A percentile compares a stretch with the other conserved stretches of the same genome.
These are phyloP conservation scores for Iphiclides podalirius DNA, from an alignment of 2,888 invertebrate genomes.

Conservation along the genomic window DNA sequence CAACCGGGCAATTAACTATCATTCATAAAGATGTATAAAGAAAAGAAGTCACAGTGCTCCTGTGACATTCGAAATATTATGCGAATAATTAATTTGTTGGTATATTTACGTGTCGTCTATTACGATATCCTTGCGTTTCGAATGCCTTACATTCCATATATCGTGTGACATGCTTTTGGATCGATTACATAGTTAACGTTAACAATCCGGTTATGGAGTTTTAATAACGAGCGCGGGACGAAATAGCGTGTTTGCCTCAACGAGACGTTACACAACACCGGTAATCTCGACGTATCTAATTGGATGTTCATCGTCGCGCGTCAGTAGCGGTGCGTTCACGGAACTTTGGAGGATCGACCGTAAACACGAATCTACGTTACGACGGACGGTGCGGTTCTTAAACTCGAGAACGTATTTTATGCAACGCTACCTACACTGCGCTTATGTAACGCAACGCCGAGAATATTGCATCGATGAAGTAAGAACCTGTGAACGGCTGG, in stretches of 20 bases:
- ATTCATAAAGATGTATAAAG: conserved; percentile 7
- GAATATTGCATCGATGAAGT: conserved; percentile 21
- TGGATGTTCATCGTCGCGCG: conserved; percentile 55
- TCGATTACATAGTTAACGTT: conserved; percentile 39
- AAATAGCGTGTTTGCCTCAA: conserved; percentile 59
- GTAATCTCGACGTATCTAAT: conserved; percentile 61
- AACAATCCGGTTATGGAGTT: conserved; percentile 51
- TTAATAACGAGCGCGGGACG: conserved; percentile 62
- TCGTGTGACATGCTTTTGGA: conserved; percentile 24
- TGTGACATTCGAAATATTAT: no score
- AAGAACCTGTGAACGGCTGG: conserved; percentile 7
- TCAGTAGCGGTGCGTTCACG: conserved; percentile 67
- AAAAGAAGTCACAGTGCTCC: no score
- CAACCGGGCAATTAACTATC: conserved; percentile 21
- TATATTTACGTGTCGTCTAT: no score
- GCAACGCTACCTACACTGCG: conserved; percentile 15
- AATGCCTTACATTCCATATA: conserved; percentile 10
- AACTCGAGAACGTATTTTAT: conserved; percentile 19
- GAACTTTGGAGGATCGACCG: conserved; percentile 44
- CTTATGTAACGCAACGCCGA: conserved; percentile 14
- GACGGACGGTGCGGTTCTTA: conserved; percentile 10
- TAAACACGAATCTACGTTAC: conserved; percentile 11
- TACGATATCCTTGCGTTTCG: no score
- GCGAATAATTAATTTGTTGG: not conserved
- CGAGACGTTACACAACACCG: conserved; percentile 63